Percentiles rank a stretch among this genome's conserved stretches.
These are phyloP conservation scores for Harpalus rubripes DNA, from an alignment of 2,888 invertebrate species.

Conservation along the genomic window DNA sequence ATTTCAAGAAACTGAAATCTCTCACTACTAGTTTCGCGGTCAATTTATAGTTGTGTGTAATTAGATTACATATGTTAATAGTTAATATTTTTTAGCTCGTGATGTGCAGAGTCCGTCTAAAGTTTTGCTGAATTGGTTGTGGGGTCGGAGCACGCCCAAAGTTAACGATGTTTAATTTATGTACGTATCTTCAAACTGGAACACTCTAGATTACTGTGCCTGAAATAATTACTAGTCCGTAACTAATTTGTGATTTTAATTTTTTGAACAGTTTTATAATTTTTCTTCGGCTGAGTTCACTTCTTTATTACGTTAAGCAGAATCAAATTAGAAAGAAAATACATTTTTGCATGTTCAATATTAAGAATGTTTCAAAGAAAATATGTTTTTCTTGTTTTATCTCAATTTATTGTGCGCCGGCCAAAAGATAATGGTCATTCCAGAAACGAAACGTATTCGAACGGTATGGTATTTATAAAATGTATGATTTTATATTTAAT, in stretches of 20 bases:
- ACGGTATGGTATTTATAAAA: conserved; percentile 12
- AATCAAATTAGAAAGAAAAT: conserved; percentile 9
- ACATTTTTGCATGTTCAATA: conserved; percentile 11
- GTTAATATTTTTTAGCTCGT: conserved; percentile 80
- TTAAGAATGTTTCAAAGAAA: conserved; percentile 4
- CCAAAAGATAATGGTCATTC: conserved; percentile 57
- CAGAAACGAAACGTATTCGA: conserved; percentile 34
- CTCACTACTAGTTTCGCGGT: too few relatives aligned
- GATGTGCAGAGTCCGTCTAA: conserved; percentile 89
- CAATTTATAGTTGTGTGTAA: too few relatives aligned
- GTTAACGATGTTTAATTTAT: conserved; percentile 76
- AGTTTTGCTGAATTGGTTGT: conserved; percentile 89
- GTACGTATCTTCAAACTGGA: conserved; percentile 28
- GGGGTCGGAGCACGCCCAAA: conserved; percentile 87
- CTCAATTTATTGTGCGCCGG: conserved; percentile 19
- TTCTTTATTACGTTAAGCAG: neutral
- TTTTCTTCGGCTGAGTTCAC: conserved; percentile 17
- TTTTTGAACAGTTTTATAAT: conserved; percentile 43
- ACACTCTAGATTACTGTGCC: conserved; percentile 44
- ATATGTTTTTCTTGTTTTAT: neutral
- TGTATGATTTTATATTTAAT: conserved; percentile 39
- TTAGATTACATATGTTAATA: neutral
- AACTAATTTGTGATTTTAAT: conserved; percentile 38
- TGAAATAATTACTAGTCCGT: conserved; percentile 42
- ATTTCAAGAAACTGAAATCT: too few relatives aligned